Evolutionary conservation across 2,888 invertebrate species (phyloP).

Genomic region (Coelinius sp.): DNA sequence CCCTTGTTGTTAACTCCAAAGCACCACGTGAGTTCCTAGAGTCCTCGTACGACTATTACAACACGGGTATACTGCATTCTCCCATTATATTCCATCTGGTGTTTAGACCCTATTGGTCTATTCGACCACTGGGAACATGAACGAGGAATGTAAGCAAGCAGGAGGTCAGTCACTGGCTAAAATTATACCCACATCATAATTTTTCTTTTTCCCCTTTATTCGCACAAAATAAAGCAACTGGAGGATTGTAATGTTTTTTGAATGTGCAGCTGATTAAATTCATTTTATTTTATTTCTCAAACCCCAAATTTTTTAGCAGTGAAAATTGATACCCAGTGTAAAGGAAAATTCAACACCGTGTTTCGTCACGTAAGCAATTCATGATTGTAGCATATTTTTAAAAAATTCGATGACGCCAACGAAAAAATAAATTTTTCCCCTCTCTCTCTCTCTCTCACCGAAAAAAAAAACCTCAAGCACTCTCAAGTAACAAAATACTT

Average conservation of each 20-base stretch:
- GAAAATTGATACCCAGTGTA: neutral
- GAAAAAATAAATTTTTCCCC: neutral
- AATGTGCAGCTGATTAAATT: conserved; percentile 10
- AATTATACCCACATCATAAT: neutral
- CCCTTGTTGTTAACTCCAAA: neutral
- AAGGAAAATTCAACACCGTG: conserved; percentile 3
- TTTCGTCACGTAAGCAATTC: conserved; percentile 7
- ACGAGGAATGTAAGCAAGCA: neutral
- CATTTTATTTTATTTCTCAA: neutral
- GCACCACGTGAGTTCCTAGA: conserved; percentile 1
- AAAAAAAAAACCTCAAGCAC: neutral
- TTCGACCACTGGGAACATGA: neutral
- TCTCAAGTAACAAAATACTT: conserved; percentile 29
- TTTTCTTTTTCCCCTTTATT: neutral
- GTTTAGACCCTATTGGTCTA: neutral
- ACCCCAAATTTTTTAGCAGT: neutral
- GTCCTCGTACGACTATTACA: neutral
- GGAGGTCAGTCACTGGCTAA: neutral
- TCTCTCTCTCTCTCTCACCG: neutral
- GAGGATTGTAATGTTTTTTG: neutral
- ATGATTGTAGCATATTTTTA: conserved; percentile 8
- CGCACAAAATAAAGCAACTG: neutral
- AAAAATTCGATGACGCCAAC: neutral
- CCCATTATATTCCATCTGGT: neutral
- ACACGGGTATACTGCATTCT: neutral